phyloP scores from a whole-genome alignment of 1,140 invertebrate genomes.

The Drosophila sproati region DNA sequence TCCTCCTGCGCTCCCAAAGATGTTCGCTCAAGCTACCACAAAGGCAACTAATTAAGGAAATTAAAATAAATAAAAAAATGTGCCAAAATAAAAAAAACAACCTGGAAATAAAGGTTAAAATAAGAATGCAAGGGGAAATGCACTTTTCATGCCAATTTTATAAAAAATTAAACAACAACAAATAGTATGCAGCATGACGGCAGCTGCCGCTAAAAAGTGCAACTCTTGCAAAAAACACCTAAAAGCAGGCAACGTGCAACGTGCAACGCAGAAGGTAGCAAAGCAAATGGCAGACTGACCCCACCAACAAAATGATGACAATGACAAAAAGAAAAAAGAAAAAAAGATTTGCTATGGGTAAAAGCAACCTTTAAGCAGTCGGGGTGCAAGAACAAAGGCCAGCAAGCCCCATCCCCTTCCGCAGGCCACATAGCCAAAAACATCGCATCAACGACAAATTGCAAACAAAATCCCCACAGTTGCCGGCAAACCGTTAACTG shows the following conservation, averaged over 20 bases:
- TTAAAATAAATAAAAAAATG: constrained; percentile 69
- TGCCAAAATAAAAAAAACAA: constrained; percentile 47
- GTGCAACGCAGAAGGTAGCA: constrained; percentile 10
- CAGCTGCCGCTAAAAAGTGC: constrained; percentile 62
- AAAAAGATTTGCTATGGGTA: constrained; percentile 57
- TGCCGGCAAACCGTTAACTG: constrained; percentile 36
- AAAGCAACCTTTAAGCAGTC: constrained; percentile 63
- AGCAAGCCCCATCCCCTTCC: not conserved
- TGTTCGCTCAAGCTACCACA: constrained; percentile 41
- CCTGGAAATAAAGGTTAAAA: constrained; percentile 15
- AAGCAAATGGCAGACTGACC: constrained; percentile 22
- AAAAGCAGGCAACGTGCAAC: constrained; percentile 48
- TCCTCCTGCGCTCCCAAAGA: too few relatives aligned
- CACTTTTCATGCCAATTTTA: constrained; percentile 80
- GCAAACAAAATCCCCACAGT: constrained; percentile 52
- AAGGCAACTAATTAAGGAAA: constrained; percentile 81
- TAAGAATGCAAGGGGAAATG: constrained; percentile 49
- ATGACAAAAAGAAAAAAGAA: constrained; percentile 62
- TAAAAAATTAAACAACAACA: constrained; percentile 75
- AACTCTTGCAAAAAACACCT: constrained; percentile 72
- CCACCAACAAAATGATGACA: constrained; percentile 67
- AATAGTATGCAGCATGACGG: constrained; percentile 46
- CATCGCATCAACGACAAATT: constrained; percentile 54
- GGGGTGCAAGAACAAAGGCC: constrained; percentile 45
- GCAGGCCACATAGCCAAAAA: not conserved